Conservation (phyloP, 1,140 invertebrate species). For the Micrasema longulum region DNA sequence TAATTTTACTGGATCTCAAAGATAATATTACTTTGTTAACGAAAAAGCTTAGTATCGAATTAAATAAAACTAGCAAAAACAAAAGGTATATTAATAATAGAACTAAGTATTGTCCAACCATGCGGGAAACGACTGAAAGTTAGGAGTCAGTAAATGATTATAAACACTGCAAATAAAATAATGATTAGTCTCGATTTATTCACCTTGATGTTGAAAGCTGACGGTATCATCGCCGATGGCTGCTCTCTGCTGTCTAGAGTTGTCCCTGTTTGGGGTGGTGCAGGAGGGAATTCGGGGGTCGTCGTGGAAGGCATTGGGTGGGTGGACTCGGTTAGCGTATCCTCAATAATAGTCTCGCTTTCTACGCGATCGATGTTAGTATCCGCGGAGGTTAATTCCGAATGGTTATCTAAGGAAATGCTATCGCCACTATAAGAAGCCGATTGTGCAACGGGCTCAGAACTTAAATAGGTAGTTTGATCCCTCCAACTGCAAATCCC, state of each 20-base stretch:
- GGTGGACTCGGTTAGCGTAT: slow-evolving; percentile 36
- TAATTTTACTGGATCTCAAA: too few species aligned
- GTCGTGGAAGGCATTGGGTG: slow-evolving; percentile 21
- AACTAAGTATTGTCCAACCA: too few species aligned
- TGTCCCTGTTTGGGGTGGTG: slow-evolving; percentile 49
- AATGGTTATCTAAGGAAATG: slow-evolving; percentile 12
- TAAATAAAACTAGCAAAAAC: too few species aligned
- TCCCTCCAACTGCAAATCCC: slow-evolving; percentile 86
- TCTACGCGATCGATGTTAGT: too few species aligned
- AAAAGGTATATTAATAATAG: too few species aligned
- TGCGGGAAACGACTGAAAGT: slow-evolving; percentile 32
- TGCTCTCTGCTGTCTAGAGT: slow-evolving; percentile 25
- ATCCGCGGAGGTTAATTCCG: slow-evolving; percentile 18
- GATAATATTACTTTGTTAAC: too few species aligned
- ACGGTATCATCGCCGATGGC: slow-evolving; percentile 12
- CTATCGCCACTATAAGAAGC: neutral
- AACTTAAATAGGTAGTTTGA: slow-evolving; percentile 81
- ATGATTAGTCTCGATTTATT: slow-evolving; percentile 42
- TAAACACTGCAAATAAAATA: slow-evolving; percentile 41
- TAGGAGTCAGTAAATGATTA: slow-evolving; percentile 25
- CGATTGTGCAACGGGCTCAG: slow-evolving; percentile 60
- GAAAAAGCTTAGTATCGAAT: too few species aligned
- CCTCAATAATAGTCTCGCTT: slow-evolving; percentile 23
- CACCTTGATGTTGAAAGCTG: slow-evolving; percentile 47
- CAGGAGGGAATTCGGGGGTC: slow-evolving; percentile 40